Percentiles rank a stretch among this genome's conserved stretches.
Conservation (phyloP, 2,113 vertebrate species). For the Pseudopipra pipra region DNA sequence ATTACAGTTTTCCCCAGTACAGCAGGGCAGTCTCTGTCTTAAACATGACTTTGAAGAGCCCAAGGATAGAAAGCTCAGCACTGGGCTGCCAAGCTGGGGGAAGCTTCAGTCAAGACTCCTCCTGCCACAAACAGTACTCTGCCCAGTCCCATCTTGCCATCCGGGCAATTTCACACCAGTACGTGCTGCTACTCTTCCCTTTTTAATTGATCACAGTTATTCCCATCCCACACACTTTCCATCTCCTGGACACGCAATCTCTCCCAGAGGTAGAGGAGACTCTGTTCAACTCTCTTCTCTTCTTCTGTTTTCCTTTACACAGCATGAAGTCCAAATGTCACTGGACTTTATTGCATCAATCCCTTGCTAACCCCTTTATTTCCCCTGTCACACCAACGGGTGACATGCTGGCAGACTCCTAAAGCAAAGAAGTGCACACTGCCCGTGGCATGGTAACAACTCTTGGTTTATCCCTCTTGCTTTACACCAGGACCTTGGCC, state of each 20-base stretch:
- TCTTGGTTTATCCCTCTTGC: neutral
- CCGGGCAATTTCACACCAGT: neutral
- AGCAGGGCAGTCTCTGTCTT: neutral
- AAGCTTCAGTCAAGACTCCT: neutral
- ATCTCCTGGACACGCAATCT: neutral
- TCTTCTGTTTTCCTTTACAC: neutral
- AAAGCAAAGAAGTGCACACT: neutral
- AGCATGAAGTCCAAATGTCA: neutral
- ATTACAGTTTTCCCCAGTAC: neutral
- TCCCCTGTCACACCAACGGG: neutral
- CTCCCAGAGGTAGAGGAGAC: neutral
- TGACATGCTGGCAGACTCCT: neutral
- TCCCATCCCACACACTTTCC: neutral
- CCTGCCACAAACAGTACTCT: neutral
- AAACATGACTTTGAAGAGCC: neutral
- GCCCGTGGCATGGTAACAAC: neutral
- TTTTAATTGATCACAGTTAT: neutral
- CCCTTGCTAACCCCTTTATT: neutral
- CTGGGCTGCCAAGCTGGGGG: neutral
- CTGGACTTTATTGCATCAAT: neutral
- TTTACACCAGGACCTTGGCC: neutral
- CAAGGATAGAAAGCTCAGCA: neutral
- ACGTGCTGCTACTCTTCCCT: neutral
- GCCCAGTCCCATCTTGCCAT: neutral
- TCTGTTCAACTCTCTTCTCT: neutral